Conservation (phyloP, 30 jellyfish, hydroid and myxozoan species). For the Mastigias papua region DNA sequence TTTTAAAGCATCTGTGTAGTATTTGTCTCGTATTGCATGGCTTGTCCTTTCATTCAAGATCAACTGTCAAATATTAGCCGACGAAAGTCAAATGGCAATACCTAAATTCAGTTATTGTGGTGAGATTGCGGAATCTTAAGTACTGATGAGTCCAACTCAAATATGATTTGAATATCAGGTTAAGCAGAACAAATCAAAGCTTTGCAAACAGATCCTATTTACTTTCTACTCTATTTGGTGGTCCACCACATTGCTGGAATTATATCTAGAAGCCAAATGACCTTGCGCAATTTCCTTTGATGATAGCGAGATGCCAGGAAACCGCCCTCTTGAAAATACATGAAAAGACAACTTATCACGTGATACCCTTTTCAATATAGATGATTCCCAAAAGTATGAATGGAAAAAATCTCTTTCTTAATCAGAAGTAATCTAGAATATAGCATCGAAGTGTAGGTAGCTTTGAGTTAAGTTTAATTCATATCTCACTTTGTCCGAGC, state of each 20-base stretch:
- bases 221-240: neutral
- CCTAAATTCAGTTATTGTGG: neutral
- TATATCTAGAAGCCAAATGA: neutral
- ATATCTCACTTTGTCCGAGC: no score
- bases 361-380: no score
- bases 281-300: no score
- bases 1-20: neutral
- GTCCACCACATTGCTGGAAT: neutral
- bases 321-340: no score
- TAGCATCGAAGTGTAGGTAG: no score
- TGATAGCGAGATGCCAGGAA: no score
- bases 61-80: neutral
- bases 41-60: neutral
- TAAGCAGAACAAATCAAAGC: conserved; percentile 1
- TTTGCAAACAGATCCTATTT: neutral
- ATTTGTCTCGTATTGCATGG: neutral
- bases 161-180: neutral
- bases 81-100: neutral
- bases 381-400: neutral
- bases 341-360: no score
- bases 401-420: neutral
- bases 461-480: no score
- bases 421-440: no score
- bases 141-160: neutral
- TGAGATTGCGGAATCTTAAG: neutral